phyloP scores from a whole-genome alignment of 2,888 invertebrate genomes.

The Helobdella robusta region DNA sequence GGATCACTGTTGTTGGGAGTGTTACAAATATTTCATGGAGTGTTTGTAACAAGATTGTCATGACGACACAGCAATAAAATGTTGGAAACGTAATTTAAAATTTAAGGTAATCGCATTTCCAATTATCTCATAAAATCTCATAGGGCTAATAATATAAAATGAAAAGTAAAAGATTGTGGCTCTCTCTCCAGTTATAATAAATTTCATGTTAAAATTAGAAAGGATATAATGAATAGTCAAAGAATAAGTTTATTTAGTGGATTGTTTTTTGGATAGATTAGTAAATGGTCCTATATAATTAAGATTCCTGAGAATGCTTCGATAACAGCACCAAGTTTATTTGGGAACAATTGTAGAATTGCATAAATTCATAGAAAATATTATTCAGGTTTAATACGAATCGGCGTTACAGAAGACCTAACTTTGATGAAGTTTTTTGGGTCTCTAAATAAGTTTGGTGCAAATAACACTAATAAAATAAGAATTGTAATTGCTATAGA shows the following conservation, averaged over 20 bases:
- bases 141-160: conserved; percentile 28
- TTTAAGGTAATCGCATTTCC: no score
- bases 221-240: conserved; percentile 55
- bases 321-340: conserved; percentile 68
- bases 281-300: conserved; percentile 57
- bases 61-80: no score
- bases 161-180: conserved; percentile 35
- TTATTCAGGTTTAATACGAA: conserved; percentile 74
- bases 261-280: conserved; percentile 54
- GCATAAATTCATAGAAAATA: conserved; percentile 74
- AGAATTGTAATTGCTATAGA: conserved; percentile 48
- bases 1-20: no score
- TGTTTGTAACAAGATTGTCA: no score
- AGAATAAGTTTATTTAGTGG: conserved; percentile 45
- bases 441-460: conserved; percentile 60
- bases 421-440: conserved; percentile 67
- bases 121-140: no score
- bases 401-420: conserved; percentile 61
- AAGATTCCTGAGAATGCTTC: conserved; percentile 60
- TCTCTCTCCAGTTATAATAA: conserved; percentile 38
- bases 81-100: no score
- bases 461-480: conserved; percentile 54
- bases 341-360: conserved; percentile 69
- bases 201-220: conserved; percentile 65
- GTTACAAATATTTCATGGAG: no score